Evolutionary conservation across 2,113 vertebrate genomes (phyloP).

Genomic region (Misgurnus mizolepis): DNA sequence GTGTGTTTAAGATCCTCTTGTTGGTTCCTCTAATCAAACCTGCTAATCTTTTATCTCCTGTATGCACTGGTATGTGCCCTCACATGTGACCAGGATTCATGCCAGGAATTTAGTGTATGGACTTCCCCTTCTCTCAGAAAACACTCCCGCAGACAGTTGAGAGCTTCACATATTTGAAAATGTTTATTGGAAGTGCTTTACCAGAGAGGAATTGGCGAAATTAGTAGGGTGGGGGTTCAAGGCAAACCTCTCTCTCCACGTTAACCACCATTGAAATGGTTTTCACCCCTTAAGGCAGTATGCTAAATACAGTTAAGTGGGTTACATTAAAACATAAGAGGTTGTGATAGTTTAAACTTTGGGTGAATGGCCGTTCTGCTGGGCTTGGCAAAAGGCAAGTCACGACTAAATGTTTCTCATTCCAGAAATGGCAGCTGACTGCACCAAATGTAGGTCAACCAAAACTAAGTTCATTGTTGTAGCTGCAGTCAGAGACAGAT

Average conservation of each 20-base stretch:
- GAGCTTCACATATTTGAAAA: slow-evolving; percentile 19
- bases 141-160: not conserved
- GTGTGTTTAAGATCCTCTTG: not conserved
- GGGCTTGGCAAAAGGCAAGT: slow-evolving; percentile 19
- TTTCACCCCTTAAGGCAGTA: not conserved
- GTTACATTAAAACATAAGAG: slow-evolving; percentile 1
- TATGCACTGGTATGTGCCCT: slow-evolving; percentile 5
- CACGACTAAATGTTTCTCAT: slow-evolving; percentile 41
- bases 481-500: not conserved
- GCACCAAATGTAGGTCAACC: slow-evolving; percentile 64
- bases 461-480: slow-evolving; percentile 32
- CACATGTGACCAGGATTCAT: slow-evolving; percentile 5
- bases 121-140: not conserved
- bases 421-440: slow-evolving; percentile 47
- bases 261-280: not conserved
- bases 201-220: slow-evolving; percentile 10
- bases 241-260: not conserved
- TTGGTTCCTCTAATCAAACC: not conserved
- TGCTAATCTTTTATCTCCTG: slow-evolving; percentile 14
- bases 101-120: slow-evolving; percentile 5
- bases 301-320: slow-evolving; percentile 4
- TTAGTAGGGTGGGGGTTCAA: slow-evolving; percentile 25
- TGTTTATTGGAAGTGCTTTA: not conserved
- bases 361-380: slow-evolving; percentile 10
- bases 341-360: not conserved